Conservation (phyloP, 2,113 vertebrate genomes). For the Excalfactoria chinensis region DNA sequence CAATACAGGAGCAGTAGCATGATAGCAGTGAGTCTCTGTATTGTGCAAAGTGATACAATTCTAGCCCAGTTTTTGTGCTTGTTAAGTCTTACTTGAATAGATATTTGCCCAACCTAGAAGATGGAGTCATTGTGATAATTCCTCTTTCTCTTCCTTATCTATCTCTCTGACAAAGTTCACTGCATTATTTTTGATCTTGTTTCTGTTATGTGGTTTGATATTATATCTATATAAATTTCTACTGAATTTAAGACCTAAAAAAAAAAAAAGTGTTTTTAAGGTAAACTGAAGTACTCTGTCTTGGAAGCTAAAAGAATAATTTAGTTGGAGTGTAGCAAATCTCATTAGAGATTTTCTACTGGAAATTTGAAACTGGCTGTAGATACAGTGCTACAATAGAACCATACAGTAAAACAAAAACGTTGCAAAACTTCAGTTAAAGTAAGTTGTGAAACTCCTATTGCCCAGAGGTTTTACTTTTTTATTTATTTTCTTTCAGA, state of each 20-base stretch:
- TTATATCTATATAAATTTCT: not conserved
- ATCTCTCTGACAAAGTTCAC: not conserved
- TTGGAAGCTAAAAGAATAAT: not conserved
- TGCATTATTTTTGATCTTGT: not conserved
- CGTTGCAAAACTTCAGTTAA: not conserved
- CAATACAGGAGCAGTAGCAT: not conserved
- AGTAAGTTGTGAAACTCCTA: not conserved
- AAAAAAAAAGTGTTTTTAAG: not conserved
- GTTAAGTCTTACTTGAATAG: not conserved
- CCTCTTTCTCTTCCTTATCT: not conserved
- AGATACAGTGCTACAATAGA: not conserved
- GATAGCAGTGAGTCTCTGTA: not conserved
- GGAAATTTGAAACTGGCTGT: not conserved
- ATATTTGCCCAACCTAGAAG: not conserved
- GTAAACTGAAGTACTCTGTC: not conserved
- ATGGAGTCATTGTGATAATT: not conserved
- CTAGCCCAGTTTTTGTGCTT: not conserved
- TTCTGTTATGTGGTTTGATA: not conserved
- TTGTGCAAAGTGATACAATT: fast-evolving
- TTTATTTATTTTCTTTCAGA: conserved; percentile 55
- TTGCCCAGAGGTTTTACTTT: not conserved
- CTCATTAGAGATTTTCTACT: not conserved
- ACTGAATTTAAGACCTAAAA: not conserved
- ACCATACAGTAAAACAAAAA: not conserved
- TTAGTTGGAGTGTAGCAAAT: not conserved